Evolutionary conservation across 2,797 vertebrate genomes (phyloP).

Genomic region (Channa striata): DNA sequence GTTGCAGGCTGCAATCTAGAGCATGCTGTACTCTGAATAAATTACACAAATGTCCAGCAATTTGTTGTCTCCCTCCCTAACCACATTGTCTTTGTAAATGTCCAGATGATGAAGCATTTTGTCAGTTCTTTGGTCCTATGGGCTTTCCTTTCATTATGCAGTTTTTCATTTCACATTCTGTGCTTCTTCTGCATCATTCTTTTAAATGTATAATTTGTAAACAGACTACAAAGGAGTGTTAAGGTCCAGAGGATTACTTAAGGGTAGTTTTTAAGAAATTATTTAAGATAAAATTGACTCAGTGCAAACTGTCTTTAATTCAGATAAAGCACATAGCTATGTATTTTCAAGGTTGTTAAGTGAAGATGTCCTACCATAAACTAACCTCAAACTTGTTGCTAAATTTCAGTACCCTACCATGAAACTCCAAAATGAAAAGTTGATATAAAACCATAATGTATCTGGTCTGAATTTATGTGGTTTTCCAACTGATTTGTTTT

Average conservation of each 20-base stretch:
- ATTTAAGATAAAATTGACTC: slow-evolving; percentile 46
- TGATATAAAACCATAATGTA: slow-evolving; percentile 38
- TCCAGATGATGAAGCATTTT: slow-evolving; percentile 69
- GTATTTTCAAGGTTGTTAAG: slow-evolving; percentile 26
- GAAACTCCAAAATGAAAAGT: slow-evolving; percentile 40
- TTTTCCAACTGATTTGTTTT: slow-evolving; percentile 41
- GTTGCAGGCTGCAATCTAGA: slow-evolving; percentile 83
- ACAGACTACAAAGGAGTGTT: slow-evolving; percentile 10
- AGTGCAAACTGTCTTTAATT: slow-evolving; percentile 61
- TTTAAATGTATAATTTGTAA: background rate
- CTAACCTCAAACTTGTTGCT: slow-evolving; percentile 40
- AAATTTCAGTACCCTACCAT: slow-evolving; percentile 33
- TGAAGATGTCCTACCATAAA: slow-evolving; percentile 18
- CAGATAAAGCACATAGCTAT: slow-evolving; percentile 33
- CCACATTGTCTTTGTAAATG: slow-evolving; percentile 57
- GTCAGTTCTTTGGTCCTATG: slow-evolving; percentile 35
- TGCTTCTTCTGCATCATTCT: background rate
- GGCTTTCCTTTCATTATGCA: slow-evolving; percentile 9
- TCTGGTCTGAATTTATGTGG: slow-evolving; percentile 21
- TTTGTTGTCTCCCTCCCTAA: slow-evolving; percentile 75
- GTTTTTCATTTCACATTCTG: slow-evolving; percentile 12
- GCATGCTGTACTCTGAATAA: slow-evolving; percentile 81
- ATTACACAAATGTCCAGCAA: slow-evolving; percentile 85
- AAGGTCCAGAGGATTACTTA: slow-evolving; percentile 31
- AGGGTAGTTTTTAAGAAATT: background rate